Evolutionary conservation across 2,797 vertebrate species (phyloP), one percentile per base, ranked within the genome.

Genomic region (Mallotus villosus): DNA sequence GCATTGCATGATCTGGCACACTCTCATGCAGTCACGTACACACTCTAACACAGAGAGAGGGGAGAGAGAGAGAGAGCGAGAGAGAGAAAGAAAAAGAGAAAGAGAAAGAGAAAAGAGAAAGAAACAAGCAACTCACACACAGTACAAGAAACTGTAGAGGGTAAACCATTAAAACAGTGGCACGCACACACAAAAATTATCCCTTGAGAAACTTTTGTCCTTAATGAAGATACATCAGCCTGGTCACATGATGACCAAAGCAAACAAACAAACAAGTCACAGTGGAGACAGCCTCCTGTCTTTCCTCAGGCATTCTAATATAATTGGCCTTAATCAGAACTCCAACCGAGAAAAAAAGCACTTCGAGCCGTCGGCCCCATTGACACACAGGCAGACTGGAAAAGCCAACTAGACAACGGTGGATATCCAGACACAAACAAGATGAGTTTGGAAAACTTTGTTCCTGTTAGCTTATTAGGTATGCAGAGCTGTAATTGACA

Each of bases 401-500:
- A 3, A 9, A 67, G 5, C 16, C 34, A 51, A 16, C 41, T 51
- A 22, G 64, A 51, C 22, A 51, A 11, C 24, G 22, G 32, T 63
- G 8, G 51, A 63, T 11, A 34, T 19, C 32, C 41, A 41, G 32
- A 63, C 62, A 63, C 61, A 21, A 37, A 27, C 60, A 9, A 37
- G 16, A 70, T 67, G 71, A 55, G 70, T 73, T 64, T 60, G n/a
- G 62, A 60, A 66, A 77, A 60, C 62, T 78, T 76, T 53, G 51
- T 24, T 71, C 70, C 74, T 37, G 41, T 58, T 78, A 81, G 71
- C 70, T 72, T 37, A 32, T 58, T 78, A 81, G 66, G 61, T 74
- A 76, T 75, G 70, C 71, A 65, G 70, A 64, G 69, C 70, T 67
- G 78, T 84, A 78, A 84, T 84, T 84, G 82, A 84, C 78, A 75